Evolutionary conservation across 1,140 invertebrate genomes (phyloP).

Genomic region (Brachionus rubens): DNA sequence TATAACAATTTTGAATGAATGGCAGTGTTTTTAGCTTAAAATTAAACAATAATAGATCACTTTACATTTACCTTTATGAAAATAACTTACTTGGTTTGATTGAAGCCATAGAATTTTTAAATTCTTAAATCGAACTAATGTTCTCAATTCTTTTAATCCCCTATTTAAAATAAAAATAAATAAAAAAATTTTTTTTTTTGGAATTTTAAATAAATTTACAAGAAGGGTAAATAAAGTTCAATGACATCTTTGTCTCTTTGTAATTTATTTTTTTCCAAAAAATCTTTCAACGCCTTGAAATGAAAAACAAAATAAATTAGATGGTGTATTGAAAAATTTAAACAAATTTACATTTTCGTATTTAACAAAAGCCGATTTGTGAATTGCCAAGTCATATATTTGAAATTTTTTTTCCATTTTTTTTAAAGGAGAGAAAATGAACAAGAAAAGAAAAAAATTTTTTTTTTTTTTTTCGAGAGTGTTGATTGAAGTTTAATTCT

Average conservation of each 20-base stretch:
- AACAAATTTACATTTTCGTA: conserved; percentile 25
- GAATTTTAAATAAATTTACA: conserved; percentile 6
- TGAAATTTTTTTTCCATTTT: conserved; percentile 34
- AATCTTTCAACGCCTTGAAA: conserved; percentile 31
- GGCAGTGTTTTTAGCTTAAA: conserved; percentile 13
- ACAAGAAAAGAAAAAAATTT: neutral
- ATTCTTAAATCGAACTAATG: conserved; percentile 30
- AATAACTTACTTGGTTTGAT: conserved; percentile 3
- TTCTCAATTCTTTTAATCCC: neutral
- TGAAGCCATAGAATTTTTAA: conserved; percentile 32
- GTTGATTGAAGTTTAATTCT: conserved; percentile 26
- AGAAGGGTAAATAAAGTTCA: conserved; percentile 21
- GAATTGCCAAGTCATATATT: conserved; percentile 12
- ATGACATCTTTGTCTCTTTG: conserved; percentile 30
- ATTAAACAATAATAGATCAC: too few species aligned
- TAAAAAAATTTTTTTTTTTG: neutral
- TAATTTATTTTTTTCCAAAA: conserved; percentile 16
- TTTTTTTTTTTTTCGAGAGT: too few species aligned
- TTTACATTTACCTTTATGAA: too few species aligned
- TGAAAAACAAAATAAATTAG: too few species aligned
- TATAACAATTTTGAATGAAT: conserved; percentile 27
- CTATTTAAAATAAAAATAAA: too few species aligned
- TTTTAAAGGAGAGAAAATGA: neutral
- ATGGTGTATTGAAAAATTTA: too few species aligned
- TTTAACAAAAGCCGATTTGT: conserved; percentile 29